Evolutionary conservation across 2,797 vertebrate genomes (phyloP).

Genomic region (Anas flavirostris): DNA sequence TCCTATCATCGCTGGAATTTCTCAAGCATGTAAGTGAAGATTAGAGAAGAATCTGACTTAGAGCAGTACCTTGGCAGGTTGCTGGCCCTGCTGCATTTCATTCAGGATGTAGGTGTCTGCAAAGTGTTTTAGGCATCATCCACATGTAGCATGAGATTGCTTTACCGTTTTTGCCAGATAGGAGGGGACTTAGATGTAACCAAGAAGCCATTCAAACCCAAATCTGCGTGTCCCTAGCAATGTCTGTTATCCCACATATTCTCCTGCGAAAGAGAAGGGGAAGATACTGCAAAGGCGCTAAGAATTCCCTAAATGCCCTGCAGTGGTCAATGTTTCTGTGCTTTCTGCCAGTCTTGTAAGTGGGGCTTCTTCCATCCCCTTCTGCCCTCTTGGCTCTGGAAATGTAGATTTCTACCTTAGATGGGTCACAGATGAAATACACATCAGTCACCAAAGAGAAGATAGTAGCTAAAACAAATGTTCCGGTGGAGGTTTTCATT

Average conservation of each 20-base stretch:
- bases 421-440: background rate
- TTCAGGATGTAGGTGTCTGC: background rate
- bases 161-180: background rate
- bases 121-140: background rate
- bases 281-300: background rate
- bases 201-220: background rate
- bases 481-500: background rate
- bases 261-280: background rate
- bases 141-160: background rate
- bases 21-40: background rate
- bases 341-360: background rate
- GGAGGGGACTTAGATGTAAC: background rate
- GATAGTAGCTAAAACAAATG: background rate
- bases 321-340: background rate
- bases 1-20: background rate
- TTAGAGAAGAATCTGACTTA: conserved; percentile 20
- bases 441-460: background rate
- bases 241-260: background rate
- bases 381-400: background rate
- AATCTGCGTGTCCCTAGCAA: background rate
- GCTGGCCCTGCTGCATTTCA: background rate
- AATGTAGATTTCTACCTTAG: background rate
- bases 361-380: background rate
- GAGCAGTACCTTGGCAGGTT: background rate
- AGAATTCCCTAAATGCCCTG: background rate